phyloP scores from a whole-genome alignment of 2,888 invertebrate genomes.

The Drosophila nr. medialis region DNA sequence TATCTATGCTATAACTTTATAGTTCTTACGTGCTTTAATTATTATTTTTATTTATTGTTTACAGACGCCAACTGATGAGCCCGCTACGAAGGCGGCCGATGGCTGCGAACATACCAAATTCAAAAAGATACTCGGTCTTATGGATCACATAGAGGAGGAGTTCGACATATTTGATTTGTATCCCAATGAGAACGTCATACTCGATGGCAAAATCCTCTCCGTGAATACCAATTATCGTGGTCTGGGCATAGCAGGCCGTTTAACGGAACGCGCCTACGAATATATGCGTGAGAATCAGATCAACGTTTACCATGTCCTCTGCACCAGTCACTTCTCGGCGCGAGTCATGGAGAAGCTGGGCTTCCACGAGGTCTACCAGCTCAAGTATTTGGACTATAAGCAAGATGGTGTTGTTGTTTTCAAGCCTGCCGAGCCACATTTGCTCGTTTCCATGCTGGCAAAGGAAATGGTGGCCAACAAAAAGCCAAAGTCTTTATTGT shows the following conservation, averaged over 20 bases:
- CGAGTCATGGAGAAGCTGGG: slow-evolving; percentile 89
- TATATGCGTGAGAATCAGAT: slow-evolving; percentile 83
- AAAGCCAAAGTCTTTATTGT: slow-evolving; percentile 34
- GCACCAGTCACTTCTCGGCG: slow-evolving; percentile 91
- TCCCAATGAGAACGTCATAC: slow-evolving; percentile 82
- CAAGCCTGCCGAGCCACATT: slow-evolving; percentile 88
- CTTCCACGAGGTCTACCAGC: slow-evolving; percentile 88
- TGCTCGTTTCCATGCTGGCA: slow-evolving; percentile 87
- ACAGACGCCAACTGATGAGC: slow-evolving; percentile 34
- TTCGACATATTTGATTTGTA: slow-evolving; percentile 85
- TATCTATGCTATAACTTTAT: background rate
- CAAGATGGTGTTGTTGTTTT: slow-evolving; percentile 88
- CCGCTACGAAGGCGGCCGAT: slow-evolving; percentile 63
- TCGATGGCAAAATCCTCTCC: slow-evolving; percentile 84
- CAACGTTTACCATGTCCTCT: slow-evolving; percentile 89
- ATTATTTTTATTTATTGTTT: background rate
- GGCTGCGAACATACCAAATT: slow-evolving; percentile 86
- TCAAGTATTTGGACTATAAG: slow-evolving; percentile 88
- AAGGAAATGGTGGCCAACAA: slow-evolving; percentile 83
- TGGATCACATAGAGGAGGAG: slow-evolving; percentile 85
- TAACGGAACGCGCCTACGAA: slow-evolving; percentile 82
- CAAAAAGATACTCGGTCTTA: slow-evolving; percentile 85
- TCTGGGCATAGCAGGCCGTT: slow-evolving; percentile 83
- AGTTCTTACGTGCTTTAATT: background rate
- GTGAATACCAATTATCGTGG: slow-evolving; percentile 84